phyloP scores from a whole-genome alignment of 2,797 vertebrate genomes.

The Hyperoplus lanceolatus region DNA sequence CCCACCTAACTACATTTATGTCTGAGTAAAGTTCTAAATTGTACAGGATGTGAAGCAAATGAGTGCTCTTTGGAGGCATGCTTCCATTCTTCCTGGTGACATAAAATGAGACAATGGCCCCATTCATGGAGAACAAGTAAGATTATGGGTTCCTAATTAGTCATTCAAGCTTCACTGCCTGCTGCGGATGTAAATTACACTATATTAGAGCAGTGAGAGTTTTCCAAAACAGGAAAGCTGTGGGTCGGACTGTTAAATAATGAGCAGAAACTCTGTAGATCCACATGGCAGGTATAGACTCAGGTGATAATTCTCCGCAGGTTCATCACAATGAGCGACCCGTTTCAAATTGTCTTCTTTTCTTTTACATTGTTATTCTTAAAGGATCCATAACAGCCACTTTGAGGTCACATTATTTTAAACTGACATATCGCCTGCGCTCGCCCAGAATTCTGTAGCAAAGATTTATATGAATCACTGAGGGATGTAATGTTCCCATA shows the following conservation, averaged over 20 bases:
- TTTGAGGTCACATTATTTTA: constrained; percentile 10
- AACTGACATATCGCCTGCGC: neutral
- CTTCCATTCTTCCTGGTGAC: no score
- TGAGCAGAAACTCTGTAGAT: neutral
- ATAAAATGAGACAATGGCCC: no score
- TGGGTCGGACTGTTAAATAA: neutral
- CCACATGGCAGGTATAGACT: neutral
- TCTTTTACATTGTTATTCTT: neutral
- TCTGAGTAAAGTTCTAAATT: neutral
- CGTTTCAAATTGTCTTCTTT: neutral
- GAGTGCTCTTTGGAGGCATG: no score
- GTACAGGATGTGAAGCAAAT: neutral
- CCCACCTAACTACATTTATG: no score
- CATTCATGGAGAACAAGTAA: no score
- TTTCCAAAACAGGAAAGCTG: neutral
- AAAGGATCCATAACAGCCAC: neutral
- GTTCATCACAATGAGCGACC: neutral
- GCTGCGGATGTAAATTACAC: fast-evolving
- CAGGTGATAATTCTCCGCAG: neutral
- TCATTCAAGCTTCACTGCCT: neutral
- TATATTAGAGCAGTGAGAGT: neutral
- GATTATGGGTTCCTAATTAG: no score
- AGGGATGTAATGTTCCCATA: constrained; percentile 16
- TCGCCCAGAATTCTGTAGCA: neutral
- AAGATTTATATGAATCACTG: neutral